Percentiles rank a stretch among this genome's conserved stretches.
Conservation (phyloP, 2,888 invertebrate genomes). For the Oeneis ivallda region DNA sequence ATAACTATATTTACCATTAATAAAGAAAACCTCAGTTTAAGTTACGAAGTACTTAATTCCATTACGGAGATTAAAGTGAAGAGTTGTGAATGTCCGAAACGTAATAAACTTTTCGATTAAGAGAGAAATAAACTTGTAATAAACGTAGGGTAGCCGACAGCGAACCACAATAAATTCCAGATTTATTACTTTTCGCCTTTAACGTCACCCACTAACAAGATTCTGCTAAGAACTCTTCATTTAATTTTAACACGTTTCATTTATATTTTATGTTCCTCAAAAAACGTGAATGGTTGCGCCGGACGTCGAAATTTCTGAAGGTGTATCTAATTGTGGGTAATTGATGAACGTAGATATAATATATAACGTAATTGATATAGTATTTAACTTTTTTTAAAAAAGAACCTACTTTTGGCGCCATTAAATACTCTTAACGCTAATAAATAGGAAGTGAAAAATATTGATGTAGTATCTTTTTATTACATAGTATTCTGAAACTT, state of each 20-base stretch:
- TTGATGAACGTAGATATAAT: too few species aligned
- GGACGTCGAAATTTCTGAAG: neutral
- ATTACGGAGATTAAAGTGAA: conserved; percentile 16
- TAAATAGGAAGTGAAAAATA: too few species aligned
- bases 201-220: conserved; percentile 27
- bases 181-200: conserved; percentile 25
- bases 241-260: conserved; percentile 41
- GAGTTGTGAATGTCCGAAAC: conserved; percentile 19
- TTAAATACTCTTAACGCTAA: too few species aligned
- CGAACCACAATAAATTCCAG: conserved; percentile 22
- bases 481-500: too few species aligned
- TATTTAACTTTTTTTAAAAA: too few species aligned
- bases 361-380: too few species aligned
- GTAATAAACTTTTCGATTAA: conserved; percentile 25
- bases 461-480: too few species aligned
- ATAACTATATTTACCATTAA: conserved; percentile 1
- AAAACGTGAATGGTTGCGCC: conserved; percentile 18
- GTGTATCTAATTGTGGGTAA: neutral
- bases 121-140: conserved; percentile 18
- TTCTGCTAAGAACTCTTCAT: conserved; percentile 23
- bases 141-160: conserved; percentile 19
- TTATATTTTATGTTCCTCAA: conserved; percentile 46
- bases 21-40: conserved; percentile 18
- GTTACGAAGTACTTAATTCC: conserved; percentile 23
- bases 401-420: too few species aligned